Percentiles rank a stretch among this genome's conserved stretches.
phyloP scores from a whole-genome alignment of 2,888 invertebrate species.

The Colletes collaris region DNA sequence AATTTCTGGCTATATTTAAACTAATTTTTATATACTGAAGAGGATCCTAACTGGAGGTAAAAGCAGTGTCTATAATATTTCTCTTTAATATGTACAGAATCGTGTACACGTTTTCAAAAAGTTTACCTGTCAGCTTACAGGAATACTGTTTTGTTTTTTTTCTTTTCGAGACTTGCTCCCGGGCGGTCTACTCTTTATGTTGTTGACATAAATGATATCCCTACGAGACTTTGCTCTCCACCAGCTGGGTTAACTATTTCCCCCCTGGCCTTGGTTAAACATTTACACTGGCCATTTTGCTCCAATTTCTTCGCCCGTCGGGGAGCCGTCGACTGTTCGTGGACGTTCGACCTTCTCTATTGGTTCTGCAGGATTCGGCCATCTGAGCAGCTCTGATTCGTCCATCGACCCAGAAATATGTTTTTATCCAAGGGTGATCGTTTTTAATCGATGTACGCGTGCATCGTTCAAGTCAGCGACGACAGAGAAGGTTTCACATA shows the following conservation, averaged over 20 bases:
- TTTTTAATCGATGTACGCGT: not conserved
- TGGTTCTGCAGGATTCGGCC: conserved; percentile 26
- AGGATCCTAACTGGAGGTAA: too few relatives aligned
- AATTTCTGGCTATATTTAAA: too few relatives aligned
- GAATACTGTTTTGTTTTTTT: conserved; percentile 4
- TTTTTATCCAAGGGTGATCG: not conserved
- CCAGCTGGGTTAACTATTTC: conserved; percentile 31
- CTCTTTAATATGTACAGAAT: too few relatives aligned
- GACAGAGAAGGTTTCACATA: too few relatives aligned
- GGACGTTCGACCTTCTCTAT: not conserved
- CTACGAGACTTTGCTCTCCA: conserved; percentile 11
- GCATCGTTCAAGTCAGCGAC: too few relatives aligned
- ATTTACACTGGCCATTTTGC: conserved; percentile 49
- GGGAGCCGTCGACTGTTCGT: not conserved
- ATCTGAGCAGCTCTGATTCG: conserved; percentile 20
- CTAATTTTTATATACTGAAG: too few relatives aligned
- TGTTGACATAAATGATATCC: conserved; percentile 29
- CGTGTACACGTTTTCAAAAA: too few relatives aligned
- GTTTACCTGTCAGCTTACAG: not conserved
- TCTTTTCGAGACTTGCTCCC: too few relatives aligned
- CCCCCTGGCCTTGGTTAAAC: conserved; percentile 42
- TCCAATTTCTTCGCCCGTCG: conserved; percentile 43
- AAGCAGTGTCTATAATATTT: too few relatives aligned
- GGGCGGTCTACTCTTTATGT: conserved; percentile 7
- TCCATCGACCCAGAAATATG: conserved; percentile 6